These are phyloP conservation scores for Amphibalanus amphitrite DNA, from an alignment of 1,140 invertebrate genomes.

Conservation along the genomic window DNA sequence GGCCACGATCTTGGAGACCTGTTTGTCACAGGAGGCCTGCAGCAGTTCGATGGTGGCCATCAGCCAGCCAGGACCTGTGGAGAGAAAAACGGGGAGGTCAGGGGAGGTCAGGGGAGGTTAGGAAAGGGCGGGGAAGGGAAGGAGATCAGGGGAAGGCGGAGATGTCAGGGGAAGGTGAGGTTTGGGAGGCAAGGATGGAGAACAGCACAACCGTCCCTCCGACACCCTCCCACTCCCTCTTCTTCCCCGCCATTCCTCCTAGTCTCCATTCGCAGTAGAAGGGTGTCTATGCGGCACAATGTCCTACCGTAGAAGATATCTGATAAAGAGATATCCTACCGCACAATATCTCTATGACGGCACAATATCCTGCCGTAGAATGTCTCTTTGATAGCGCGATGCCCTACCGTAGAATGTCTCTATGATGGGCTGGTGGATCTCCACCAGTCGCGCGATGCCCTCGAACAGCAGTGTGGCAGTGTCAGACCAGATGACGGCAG, in stretches of 20 bases:
- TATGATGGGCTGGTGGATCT: constrained; percentile 80
- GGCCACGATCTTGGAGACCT: neutral
- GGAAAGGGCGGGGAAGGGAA: neutral
- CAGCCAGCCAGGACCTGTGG: neutral
- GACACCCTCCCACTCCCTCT: no score
- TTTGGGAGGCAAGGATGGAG: no score
- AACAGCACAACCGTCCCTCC: no score
- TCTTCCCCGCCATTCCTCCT: no score
- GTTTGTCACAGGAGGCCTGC: neutral
- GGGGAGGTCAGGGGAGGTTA: neutral
- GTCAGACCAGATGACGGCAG: constrained; percentile 60
- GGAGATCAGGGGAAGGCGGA: no score
- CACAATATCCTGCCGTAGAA: constrained; percentile 54
- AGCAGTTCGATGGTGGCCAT: neutral
- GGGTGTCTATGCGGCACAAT: no score
- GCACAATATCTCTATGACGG: constrained; percentile 85
- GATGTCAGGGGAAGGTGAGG: no score
- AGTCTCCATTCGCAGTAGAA: no score
- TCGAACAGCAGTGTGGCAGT: constrained; percentile 71
- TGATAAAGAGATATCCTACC: constrained; percentile 34
- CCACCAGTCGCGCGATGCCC: constrained; percentile 67
- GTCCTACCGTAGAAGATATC: constrained; percentile 77
- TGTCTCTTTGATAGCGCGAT: constrained; percentile 58
- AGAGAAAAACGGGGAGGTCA: neutral
- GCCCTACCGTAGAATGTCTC: constrained; percentile 77